A percentile compares a stretch with the other conserved stretches of the same genome.
These are phyloP conservation scores for Entelurus aequoreus DNA, from an alignment of 2,113 vertebrate genomes.

Conservation along the genomic window DNA sequence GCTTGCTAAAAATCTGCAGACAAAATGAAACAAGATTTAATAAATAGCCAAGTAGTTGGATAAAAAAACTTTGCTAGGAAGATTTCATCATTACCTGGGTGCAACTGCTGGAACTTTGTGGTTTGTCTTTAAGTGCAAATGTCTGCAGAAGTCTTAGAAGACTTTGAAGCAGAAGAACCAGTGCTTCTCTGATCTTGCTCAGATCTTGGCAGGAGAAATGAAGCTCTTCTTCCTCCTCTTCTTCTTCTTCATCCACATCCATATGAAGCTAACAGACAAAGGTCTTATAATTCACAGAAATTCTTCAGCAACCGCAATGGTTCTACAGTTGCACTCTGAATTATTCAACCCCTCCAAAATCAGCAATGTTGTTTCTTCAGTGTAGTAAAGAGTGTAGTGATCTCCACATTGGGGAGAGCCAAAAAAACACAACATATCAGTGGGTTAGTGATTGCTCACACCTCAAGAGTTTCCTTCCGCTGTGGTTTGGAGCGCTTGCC, in stretches of 20 bases:
- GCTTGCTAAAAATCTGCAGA: slow-evolving; percentile 78
- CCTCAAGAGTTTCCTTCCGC: slow-evolving; percentile 61
- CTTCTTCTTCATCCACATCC: slow-evolving; percentile 58
- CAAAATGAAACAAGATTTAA: not conserved
- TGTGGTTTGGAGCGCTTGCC: slow-evolving; percentile 73
- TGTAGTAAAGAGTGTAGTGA: too few relatives aligned
- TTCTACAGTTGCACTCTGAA: not conserved
- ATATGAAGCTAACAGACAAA: slow-evolving; percentile 36
- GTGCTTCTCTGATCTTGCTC: slow-evolving; percentile 71
- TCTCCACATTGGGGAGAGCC: too few relatives aligned
- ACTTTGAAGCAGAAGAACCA: slow-evolving; percentile 77
- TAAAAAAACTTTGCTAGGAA: not conserved
- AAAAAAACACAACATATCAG: not conserved
- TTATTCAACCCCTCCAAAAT: too few relatives aligned
- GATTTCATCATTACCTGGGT: slow-evolving; percentile 68
- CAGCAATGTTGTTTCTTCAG: too few relatives aligned
- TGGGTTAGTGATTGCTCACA: slow-evolving; percentile 28
- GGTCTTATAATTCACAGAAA: not conserved
- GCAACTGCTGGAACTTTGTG: slow-evolving; percentile 75
- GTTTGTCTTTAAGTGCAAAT: slow-evolving; percentile 80
- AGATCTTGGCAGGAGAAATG: slow-evolving; percentile 77
- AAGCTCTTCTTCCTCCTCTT: slow-evolving; percentile 69
- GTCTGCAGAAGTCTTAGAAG: slow-evolving; percentile 79
- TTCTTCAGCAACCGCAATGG: not conserved
- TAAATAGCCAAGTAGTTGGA: too few relatives aligned